Evolutionary conservation across 2,113 vertebrate genomes (phyloP).

Genomic region (Callocephalon fimbriatum): DNA sequence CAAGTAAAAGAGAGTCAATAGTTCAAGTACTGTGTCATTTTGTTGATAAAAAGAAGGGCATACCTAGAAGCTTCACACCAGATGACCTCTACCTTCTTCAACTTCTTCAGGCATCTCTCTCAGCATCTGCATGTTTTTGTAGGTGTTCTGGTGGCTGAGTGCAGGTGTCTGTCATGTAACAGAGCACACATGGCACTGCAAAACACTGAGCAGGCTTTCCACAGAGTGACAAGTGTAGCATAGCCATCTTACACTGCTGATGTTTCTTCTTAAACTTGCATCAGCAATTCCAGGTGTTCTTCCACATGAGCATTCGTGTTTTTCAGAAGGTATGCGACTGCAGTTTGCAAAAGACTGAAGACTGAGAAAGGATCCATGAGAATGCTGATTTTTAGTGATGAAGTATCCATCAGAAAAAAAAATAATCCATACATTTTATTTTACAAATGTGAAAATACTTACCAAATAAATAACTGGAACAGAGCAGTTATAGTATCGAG

Average conservation of each 20-base stretch:
- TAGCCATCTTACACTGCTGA: neutral
- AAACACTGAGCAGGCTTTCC: conserved; percentile 18
- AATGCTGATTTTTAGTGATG: neutral
- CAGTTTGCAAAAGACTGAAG: neutral
- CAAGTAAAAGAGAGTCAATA: neutral
- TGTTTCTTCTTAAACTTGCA: neutral
- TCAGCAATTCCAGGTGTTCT: neutral
- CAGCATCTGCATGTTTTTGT: neutral
- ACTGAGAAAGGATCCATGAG: neutral
- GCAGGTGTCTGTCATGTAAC: neutral
- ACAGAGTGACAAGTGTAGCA: neutral
- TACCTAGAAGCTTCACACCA: conserved; percentile 64
- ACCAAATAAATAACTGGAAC: conserved; percentile 1
- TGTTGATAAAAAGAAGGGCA: conserved; percentile 60
- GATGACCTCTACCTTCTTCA: conserved; percentile 58
- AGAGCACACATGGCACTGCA: conserved; percentile 18
- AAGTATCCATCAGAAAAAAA: neutral
- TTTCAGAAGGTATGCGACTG: neutral
- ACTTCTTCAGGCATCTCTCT: conserved; percentile 23
- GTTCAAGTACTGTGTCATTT: neutral
- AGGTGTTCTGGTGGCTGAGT: neutral
- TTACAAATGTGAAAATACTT: conserved; percentile 3
- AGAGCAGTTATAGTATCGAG: neutral
- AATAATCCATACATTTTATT: neutral
- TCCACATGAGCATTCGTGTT: neutral